A percentile compares a stretch with the other conserved stretches of the same genome.
Conservation (phyloP, 2,113 vertebrate genomes). For the Toxotes chatareus region DNA sequence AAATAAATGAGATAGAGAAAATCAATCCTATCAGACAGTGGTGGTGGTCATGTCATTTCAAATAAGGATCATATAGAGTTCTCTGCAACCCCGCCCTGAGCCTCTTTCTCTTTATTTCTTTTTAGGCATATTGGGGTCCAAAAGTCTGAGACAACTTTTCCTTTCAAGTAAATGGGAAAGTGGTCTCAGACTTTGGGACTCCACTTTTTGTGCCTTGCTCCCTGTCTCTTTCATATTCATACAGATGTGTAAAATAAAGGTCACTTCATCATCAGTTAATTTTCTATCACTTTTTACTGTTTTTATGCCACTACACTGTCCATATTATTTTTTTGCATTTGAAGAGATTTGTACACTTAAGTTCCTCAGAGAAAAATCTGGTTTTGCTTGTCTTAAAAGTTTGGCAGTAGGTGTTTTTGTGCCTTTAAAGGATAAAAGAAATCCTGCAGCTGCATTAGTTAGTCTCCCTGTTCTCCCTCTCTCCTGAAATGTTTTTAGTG, state of each 20-base stretch:
- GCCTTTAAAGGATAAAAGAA: not conserved
- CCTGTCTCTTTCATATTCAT: constrained; percentile 1
- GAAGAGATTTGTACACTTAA: not conserved
- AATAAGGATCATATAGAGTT: constrained; percentile 47
- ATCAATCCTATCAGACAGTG: constrained; percentile 59
- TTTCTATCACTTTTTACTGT: not conserved
- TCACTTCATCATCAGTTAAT: not conserved
- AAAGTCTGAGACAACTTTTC: too few species aligned
- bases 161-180: too few species aligned
- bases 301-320: not conserved
- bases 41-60: constrained; percentile 57
- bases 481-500: not conserved
- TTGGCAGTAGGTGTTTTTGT: not conserved
- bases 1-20: constrained; percentile 61
- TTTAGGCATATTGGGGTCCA: not conserved
- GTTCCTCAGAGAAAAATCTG: not conserved
- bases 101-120: constrained; percentile 21
- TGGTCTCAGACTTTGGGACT: too few species aligned
- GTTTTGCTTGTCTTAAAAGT: not conserved
- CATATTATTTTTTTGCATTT: not conserved
- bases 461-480: not conserved
- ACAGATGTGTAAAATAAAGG: constrained; percentile 20
- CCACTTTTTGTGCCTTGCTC: not conserved
- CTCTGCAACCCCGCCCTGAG: constrained; percentile 14
- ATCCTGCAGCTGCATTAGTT: not conserved